Conservation (phyloP, 2,797 vertebrate species). For the Sebastes hopkinsi region DNA sequence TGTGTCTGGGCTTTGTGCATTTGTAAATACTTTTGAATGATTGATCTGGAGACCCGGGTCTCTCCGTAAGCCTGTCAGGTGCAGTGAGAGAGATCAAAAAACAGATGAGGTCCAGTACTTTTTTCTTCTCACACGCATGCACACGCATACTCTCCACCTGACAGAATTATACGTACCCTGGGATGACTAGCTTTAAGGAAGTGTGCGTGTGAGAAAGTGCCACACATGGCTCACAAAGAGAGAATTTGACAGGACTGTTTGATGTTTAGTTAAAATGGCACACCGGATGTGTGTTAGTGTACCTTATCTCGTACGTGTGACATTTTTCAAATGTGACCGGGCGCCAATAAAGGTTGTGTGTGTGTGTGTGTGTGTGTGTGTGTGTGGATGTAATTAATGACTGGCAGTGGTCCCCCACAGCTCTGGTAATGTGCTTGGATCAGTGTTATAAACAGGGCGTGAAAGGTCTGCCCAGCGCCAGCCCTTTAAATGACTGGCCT, state of each 20-base stretch:
- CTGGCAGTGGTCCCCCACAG: constrained; percentile 71
- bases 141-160: constrained; percentile 31
- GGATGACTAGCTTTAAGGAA: constrained; percentile 45
- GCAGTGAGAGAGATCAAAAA: constrained; percentile 45
- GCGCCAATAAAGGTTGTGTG: constrained; percentile 28
- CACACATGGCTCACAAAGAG: constrained; percentile 25
- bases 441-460: constrained; percentile 70
- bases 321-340: constrained; percentile 53
- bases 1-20: constrained; percentile 73
- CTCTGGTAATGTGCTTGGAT: constrained; percentile 74
- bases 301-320: constrained; percentile 29
- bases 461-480: constrained; percentile 68
- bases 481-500: constrained; percentile 72
- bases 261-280: constrained; percentile 29
- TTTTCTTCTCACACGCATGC: background rate
- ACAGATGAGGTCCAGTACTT: constrained; percentile 39
- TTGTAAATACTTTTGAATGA: constrained; percentile 82
- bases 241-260: constrained; percentile 18
- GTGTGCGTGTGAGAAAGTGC: constrained; percentile 25
- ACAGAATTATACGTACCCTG: constrained; percentile 46
- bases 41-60: constrained; percentile 71
- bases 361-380: constrained; percentile 36
- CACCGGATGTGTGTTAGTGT: constrained; percentile 12
- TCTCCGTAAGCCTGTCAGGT: constrained; percentile 58
- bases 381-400: constrained; percentile 73